These are phyloP conservation scores for Phengaris arion DNA, from an alignment of 2,888 invertebrate species.

Conservation along the genomic window DNA sequence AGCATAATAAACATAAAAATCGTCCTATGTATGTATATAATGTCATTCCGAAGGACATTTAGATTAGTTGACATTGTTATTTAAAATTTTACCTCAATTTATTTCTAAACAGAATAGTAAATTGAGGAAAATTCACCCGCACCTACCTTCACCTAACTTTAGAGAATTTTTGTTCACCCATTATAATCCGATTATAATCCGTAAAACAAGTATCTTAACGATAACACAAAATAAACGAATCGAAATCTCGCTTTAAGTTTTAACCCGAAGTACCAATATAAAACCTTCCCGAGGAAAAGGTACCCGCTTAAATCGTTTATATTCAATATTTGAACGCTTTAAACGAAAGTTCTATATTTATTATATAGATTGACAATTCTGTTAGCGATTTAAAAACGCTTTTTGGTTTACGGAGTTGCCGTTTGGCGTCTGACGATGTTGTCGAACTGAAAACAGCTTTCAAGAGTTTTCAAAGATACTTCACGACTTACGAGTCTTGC, in stretches of 20 bases:
- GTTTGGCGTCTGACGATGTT: neutral
- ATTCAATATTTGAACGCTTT: constrained; percentile 23
- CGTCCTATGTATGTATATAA: too few relatives aligned
- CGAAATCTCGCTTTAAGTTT: neutral
- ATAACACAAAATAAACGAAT: neutral
- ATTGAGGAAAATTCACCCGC: neutral
- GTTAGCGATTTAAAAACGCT: constrained; percentile 6
- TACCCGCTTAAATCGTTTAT: neutral
- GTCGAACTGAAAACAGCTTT: neutral
- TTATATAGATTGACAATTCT: constrained; percentile 17
- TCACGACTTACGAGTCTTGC: neutral
- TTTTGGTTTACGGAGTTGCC: neutral
- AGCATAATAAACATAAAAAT: too few relatives aligned
- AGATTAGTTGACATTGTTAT: neutral
- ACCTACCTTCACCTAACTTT: neutral
- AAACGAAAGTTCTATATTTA: constrained; percentile 12
- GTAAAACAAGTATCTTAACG: neutral
- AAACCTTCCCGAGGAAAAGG: constrained; percentile 2
- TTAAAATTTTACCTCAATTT: neutral
- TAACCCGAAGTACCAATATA: constrained; percentile 1
- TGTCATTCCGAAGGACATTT: too few relatives aligned
- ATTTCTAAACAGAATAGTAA: neutral
- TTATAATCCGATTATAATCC: constrained; percentile 6
- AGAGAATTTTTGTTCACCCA: neutral
- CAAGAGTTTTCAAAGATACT: neutral